Evolutionary conservation across 2,797 vertebrate genomes (phyloP).

Genomic region (Phrynocephalus vlangalii): DNA sequence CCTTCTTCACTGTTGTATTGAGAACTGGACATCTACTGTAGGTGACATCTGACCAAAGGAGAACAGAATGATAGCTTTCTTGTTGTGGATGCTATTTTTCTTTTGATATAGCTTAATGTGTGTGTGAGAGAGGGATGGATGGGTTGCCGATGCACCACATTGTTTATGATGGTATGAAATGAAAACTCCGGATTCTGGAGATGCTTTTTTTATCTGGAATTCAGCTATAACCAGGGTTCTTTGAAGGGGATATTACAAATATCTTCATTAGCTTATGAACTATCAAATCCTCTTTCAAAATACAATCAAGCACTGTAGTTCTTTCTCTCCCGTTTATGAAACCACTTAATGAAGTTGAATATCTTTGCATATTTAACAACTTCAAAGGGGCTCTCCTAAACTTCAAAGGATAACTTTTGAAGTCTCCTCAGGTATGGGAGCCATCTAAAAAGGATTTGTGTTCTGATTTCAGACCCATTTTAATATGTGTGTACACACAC

Average conservation of each 20-base stretch:
- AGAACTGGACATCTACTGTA: too few relatives aligned
- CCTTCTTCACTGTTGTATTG: too few relatives aligned
- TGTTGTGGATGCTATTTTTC: too few relatives aligned
- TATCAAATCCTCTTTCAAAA: constrained; percentile 9
- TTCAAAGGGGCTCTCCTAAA: constrained; percentile 70
- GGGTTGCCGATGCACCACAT: too few relatives aligned
- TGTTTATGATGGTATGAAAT: not conserved
- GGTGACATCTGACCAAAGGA: too few relatives aligned
- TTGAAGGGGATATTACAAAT: not conserved
- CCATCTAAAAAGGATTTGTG: constrained; percentile 66
- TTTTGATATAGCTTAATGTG: too few relatives aligned
- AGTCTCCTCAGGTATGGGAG: constrained; percentile 63
- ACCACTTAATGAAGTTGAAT: constrained; percentile 64
- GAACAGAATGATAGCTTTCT: too few relatives aligned
- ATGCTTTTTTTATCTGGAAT: not conserved
- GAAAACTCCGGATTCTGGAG: not conserved
- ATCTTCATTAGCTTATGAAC: constrained; percentile 12
- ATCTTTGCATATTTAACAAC: constrained; percentile 69
- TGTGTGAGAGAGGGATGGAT: too few relatives aligned
- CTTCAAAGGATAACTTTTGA: constrained; percentile 74
- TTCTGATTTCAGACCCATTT: constrained; percentile 49
- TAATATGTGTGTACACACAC: constrained; percentile 49
- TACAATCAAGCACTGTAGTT: constrained; percentile 42
- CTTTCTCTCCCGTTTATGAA: constrained; percentile 58
- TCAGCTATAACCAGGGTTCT: not conserved